Evolutionary conservation across 2,113 vertebrate species (phyloP).

Genomic region (Rhinolophus sinicus): DNA sequence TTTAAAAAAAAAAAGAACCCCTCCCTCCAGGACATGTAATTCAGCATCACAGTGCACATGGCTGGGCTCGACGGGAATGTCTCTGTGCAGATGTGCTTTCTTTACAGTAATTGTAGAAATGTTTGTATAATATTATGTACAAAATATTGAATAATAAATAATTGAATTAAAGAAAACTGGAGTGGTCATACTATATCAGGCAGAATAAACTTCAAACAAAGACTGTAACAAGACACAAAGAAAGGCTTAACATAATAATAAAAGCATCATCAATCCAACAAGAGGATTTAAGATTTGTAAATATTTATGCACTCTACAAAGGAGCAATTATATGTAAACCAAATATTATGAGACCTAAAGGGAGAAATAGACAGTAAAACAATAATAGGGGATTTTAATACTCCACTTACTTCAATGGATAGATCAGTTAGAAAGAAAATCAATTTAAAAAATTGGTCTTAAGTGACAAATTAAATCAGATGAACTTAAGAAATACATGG

Average conservation of each 20-base stretch:
- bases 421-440: neutral
- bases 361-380: neutral
- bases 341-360: neutral
- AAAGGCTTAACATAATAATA: neutral
- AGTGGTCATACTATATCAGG: neutral
- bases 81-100: constrained; percentile 89
- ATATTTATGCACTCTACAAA: neutral
- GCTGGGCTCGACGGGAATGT: constrained; percentile 88
- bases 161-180: constrained; percentile 74
- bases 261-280: neutral
- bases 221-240: neutral
- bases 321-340: neutral
- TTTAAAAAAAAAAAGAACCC: constrained; percentile 81
- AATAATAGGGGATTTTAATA: neutral
- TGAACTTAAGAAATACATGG: neutral
- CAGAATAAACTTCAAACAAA: neutral
- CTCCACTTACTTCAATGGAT: neutral
- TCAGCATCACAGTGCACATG: constrained; percentile 83
- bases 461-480: neutral
- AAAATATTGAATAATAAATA: constrained; percentile 97
- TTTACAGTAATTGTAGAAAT: constrained; percentile 97
- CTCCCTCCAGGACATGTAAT: constrained; percentile 84
- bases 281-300: neutral
- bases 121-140: constrained; percentile 99
- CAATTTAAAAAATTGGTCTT: neutral